Percentiles rank a stretch among this genome's conserved stretches.
phyloP scores from a whole-genome alignment of 2,113 vertebrate genomes.

The Stegastes partitus region DNA sequence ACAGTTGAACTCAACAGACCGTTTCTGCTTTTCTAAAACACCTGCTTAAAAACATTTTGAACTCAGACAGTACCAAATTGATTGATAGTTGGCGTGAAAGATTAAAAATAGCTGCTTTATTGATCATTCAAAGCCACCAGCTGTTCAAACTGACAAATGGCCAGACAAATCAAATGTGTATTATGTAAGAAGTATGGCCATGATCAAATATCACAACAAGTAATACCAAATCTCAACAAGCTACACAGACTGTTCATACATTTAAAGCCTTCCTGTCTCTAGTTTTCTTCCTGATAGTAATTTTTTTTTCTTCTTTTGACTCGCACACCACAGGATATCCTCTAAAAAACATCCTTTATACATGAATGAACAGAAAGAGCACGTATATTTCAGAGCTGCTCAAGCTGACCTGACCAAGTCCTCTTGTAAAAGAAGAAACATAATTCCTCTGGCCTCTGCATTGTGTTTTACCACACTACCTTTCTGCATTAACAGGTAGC shows the following conservation, averaged over 20 bases:
- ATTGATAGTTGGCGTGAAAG: not conserved
- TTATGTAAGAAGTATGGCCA: not conserved
- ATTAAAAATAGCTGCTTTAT: conserved; percentile 48
- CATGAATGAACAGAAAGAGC: conserved; percentile 30
- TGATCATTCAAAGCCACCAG: conserved; percentile 31
- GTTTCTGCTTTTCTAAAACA: not conserved
- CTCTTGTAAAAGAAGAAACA: not conserved
- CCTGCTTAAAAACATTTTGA: conserved; percentile 8
- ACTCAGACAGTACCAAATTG: conserved; percentile 8
- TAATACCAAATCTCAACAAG: conserved; percentile 2
- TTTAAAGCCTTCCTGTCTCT: conserved; percentile 61
- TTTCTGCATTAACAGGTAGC: conserved; percentile 87
- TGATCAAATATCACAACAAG: not conserved
- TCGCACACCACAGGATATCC: conserved; percentile 67
- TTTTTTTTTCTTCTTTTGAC: conserved; percentile 38
- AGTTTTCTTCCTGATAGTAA: conserved; percentile 38
- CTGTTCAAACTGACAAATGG: conserved; percentile 3
- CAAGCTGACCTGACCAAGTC: not conserved
- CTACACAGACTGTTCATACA: conserved; percentile 24
- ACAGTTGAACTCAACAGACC: not conserved
- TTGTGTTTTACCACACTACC: not conserved
- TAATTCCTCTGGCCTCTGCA: not conserved
- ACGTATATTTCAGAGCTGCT: not conserved
- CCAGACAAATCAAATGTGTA: conserved; percentile 3
- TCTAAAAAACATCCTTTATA: conserved; percentile 62